phyloP scores from a whole-genome alignment of 2,113 vertebrate species.

The Pomatostomus ruficeps region DNA sequence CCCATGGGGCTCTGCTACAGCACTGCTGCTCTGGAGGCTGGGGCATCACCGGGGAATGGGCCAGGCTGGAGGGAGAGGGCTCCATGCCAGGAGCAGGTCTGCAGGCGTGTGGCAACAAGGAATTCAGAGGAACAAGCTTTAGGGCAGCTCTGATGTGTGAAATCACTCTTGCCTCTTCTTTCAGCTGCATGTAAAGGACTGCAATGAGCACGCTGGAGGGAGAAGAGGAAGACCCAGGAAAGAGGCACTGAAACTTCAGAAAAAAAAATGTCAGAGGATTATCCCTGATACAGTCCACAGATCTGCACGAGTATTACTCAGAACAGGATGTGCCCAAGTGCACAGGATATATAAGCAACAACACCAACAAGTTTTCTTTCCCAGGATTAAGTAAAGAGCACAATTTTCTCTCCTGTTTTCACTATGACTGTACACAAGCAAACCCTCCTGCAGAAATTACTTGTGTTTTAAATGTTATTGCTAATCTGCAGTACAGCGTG shows the following conservation, averaged over 20 bases:
- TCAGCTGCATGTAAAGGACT: neutral
- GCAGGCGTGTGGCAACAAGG: neutral
- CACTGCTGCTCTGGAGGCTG: neutral
- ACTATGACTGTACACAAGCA: conserved; percentile 28
- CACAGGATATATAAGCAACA: neutral
- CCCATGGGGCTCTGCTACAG: neutral
- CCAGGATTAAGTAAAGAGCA: conserved; percentile 16
- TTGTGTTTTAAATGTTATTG: conserved; percentile 9
- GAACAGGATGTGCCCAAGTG: neutral
- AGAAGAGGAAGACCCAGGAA: neutral
- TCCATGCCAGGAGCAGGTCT: neutral
- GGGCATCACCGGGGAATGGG: neutral
- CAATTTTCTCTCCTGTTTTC: conserved; percentile 18
- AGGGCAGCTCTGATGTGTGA: neutral
- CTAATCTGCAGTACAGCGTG: neutral
- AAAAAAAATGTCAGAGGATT: neutral
- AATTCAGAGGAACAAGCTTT: neutral
- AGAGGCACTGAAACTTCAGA: neutral
- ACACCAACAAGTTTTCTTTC: neutral
- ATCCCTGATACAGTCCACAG: neutral
- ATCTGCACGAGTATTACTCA: neutral
- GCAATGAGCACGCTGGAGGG: neutral
- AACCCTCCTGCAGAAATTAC: conserved; percentile 27
- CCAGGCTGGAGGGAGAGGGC: neutral
- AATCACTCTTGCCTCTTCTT: neutral